Evolutionary conservation across 2,888 invertebrate genomes (phyloP).

Genomic region (Drosophila peninsularis): DNA sequence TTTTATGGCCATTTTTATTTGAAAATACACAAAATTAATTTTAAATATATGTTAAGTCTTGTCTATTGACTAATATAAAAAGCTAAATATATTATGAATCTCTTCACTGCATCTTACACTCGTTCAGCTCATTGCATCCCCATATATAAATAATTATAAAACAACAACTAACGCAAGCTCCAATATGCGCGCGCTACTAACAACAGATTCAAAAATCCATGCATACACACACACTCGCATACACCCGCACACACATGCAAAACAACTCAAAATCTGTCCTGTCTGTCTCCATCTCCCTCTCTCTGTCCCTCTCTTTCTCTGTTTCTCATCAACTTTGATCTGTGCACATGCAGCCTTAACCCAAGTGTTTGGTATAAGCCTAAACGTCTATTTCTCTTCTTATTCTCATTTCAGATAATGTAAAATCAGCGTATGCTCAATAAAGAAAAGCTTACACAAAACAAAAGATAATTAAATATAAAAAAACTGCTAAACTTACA

Average conservation of each 20-base stretch:
- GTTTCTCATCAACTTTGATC: slow-evolving; percentile 21
- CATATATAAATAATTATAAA: slow-evolving; percentile 3
- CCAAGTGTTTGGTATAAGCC: slow-evolving; percentile 72
- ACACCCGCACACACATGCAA: slow-evolving; percentile 4
- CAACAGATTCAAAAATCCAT: slow-evolving; percentile 18
- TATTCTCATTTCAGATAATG: slow-evolving; percentile 84
- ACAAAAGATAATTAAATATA: slow-evolving; percentile 22
- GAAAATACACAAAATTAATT: background rate
- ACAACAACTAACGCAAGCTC: slow-evolving; percentile 45
- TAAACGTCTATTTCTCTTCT: slow-evolving; percentile 79
- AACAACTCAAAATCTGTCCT: slow-evolving; percentile 24
- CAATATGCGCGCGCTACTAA: slow-evolving; percentile 68
- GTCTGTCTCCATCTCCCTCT: no score
- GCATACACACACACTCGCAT: slow-evolving; percentile 9
- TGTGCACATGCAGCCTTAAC: slow-evolving; percentile 24
- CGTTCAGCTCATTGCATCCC: slow-evolving; percentile 46
- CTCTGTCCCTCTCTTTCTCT: slow-evolving; percentile 34
- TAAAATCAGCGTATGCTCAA: slow-evolving; percentile 82
- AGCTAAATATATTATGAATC: slow-evolving; percentile 1
- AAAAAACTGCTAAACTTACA: slow-evolving; percentile 44
- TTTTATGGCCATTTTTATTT: background rate
- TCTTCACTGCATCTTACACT: slow-evolving; percentile 18
- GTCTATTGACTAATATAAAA: background rate
- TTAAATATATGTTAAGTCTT: background rate
- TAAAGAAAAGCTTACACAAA: slow-evolving; percentile 47